A percentile compares a stretch with the other conserved stretches of the same genome.
phyloP scores from a whole-genome alignment of 1,140 invertebrate species.

The Drosophila biarmipes region DNA sequence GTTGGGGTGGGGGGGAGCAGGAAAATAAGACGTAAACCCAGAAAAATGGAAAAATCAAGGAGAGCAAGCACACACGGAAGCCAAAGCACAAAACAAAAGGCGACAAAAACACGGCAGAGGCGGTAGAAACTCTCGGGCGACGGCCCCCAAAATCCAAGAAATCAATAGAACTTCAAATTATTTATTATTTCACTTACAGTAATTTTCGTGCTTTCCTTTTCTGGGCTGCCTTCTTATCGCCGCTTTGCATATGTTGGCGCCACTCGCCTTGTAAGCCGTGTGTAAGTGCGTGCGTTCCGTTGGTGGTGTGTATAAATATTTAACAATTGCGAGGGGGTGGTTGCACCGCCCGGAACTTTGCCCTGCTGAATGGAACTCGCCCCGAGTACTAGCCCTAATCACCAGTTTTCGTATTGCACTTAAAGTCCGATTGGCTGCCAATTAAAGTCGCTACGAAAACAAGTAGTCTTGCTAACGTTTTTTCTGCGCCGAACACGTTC shows the following conservation, averaged over 20 bases:
- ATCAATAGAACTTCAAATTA: slow-evolving; percentile 49
- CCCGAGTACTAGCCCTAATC: not conserved
- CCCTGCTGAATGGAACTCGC: not conserved
- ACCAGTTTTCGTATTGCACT: slow-evolving; percentile 10
- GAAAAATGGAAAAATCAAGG: slow-evolving; percentile 26
- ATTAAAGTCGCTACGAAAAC: slow-evolving; percentile 14
- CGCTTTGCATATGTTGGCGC: slow-evolving; percentile 72
- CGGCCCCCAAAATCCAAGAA: slow-evolving; percentile 20
- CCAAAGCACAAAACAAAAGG: slow-evolving; percentile 36
- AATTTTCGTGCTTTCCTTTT: slow-evolving; percentile 37
- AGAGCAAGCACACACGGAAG: slow-evolving; percentile 6
- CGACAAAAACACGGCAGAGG: slow-evolving; percentile 34
- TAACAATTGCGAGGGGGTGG: slow-evolving; percentile 36
- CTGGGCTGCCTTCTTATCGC: slow-evolving; percentile 40
- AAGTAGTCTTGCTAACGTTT: slow-evolving; percentile 3
- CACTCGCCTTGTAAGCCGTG: slow-evolving; percentile 36
- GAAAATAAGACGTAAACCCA: slow-evolving; percentile 22
- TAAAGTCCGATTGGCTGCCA: not conserved
- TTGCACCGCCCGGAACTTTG: not conserved
- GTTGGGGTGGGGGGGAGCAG: not conserved
- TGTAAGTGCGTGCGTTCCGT: slow-evolving; percentile 23
- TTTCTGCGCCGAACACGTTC: not conserved
- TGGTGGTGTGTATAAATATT: slow-evolving; percentile 69
- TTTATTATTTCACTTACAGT: slow-evolving; percentile 59
- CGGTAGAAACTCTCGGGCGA: slow-evolving; percentile 18